Base-by-base conservation (phyloP, 1,140 invertebrate species). In the Drosophila hydei region DNA sequence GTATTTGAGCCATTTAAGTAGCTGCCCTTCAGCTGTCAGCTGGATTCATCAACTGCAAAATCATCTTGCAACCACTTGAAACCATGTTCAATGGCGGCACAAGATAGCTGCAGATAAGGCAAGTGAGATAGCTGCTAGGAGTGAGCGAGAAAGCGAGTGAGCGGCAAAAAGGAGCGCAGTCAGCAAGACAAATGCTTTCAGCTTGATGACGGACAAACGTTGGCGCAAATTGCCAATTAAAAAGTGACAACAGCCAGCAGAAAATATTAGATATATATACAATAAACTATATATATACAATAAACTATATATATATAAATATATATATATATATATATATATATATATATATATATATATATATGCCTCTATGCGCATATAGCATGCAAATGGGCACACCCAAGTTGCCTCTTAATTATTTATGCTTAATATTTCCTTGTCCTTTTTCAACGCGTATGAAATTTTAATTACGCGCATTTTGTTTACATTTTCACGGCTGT, bases 381-480 rank as follows among this genome's bases (percentile, higher is more conserved):
- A 14, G 38, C 21, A 38, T 43, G 56, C n/a, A 40, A 42, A 42
- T 42, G 43, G n/a, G 19, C 40, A 38, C 52, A 38, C 54, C 52
- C 43, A 47, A 63, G 81, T 58, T 84, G 71, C 69, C 58, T 75
- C 62, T 72, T 40, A 85, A 75, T 85, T 74, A 77, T 68, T 80
- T 80, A 87, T 75, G 69, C 60, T 80, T 68, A 77, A 51, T 68
- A 58, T 50, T 70, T 73, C 36, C 55, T 80, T 75, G 59, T 75
- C 65, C 77, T 68, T 65, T 62, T 5, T 23, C 18, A 21, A 16
- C 7, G 48, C 63, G 59, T 75, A 85, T 85, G 62, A 87, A 85
- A 85, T 87, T 85, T 85, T 85, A 85, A 85, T 85, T 87, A 87
- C 69, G 67, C 81, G 73, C 70, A 69, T 77, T 71, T 85, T 84